Evolutionary conservation across 1,140 invertebrate genomes (phyloP), one percentile per base, ranked within the genome.

Genomic region (Wiebesia pumilae): DNA sequence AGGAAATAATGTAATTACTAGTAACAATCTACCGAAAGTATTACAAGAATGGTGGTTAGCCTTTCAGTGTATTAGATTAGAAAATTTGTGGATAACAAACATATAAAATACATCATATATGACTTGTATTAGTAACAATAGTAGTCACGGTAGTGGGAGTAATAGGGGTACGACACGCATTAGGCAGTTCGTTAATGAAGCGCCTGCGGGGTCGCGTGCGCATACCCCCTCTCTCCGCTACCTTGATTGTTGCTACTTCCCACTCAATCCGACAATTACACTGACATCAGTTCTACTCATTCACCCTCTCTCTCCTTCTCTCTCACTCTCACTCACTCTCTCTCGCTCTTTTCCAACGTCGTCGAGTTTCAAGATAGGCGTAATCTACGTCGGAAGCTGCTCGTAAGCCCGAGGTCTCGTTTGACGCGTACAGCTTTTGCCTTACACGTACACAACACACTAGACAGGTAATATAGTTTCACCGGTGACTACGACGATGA

Each of bases 361-460:
- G 78, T 24, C 78, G 35, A 30, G 14, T n/a, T 51, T 12, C 27
- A 33, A 85, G 40, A 81, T 85, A 81, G 84, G 54, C 79, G 84
- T 77, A 86, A 86, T 86, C 84, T 69, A 71, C 27, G 84, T 86
- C 69, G 84, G 84, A 86, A 86, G 79, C 47, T 54, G 62, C 65
- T 81, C 78, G 79, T 77, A 82, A 86, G 84, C 69, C 35, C 24
- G 43, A 27, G 47, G 67, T 71, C 75, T 85, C 75, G 75, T 84
- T 69, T 83, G 65, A 7, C 43, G 65, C 67, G 19, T 47, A 12
- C 40, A 38, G 71, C 33, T 43, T 78, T 58, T n/a, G 30, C 35
- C 54, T 19, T 43, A 24, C 58, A 51, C 47, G 38, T 1, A 35
- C 81, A 35, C 65, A 65, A 43, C 14, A n/a, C 38, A 27, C 38